These are phyloP conservation scores for Melinopterus prodromus DNA, from an alignment of 2,888 invertebrate species.

Conservation along the genomic window DNA sequence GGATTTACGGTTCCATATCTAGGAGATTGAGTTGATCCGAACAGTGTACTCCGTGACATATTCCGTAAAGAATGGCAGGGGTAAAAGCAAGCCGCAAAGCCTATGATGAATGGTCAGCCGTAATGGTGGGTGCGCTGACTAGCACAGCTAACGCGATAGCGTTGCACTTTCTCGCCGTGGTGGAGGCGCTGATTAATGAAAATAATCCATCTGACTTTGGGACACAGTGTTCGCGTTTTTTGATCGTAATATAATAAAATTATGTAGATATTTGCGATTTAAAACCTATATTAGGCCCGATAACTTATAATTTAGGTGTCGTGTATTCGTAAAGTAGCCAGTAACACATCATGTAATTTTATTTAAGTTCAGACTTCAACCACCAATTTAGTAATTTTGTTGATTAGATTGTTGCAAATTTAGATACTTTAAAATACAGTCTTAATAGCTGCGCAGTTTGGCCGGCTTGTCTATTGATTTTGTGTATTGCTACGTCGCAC, in stretches of 20 bases:
- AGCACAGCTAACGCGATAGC: slow-evolving; percentile 8
- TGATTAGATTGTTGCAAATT: too few species aligned
- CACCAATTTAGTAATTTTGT: too few species aligned
- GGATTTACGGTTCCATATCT: slow-evolving; percentile 21
- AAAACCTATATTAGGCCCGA: too few species aligned
- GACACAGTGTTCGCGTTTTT: neutral
- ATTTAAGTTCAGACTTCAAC: too few species aligned
- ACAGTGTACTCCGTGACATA: slow-evolving; percentile 30
- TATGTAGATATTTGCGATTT: too few species aligned
- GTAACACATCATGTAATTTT: too few species aligned
- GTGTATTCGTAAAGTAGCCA: too few species aligned
- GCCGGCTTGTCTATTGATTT: too few species aligned
- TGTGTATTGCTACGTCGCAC: too few species aligned
- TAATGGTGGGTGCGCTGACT: slow-evolving; percentile 40
- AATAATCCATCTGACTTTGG: slow-evolving; percentile 12
- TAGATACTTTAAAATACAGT: too few species aligned
- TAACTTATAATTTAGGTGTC: too few species aligned
- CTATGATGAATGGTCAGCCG: slow-evolving; percentile 45
- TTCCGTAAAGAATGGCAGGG: slow-evolving; percentile 36
- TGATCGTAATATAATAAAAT: neutral
- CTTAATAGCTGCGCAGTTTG: too few species aligned
- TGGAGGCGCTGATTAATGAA: slow-evolving; percentile 21
- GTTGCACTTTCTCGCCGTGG: slow-evolving; percentile 12
- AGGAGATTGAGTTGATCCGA: slow-evolving; percentile 32
- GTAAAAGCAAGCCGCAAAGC: slow-evolving; percentile 39